A percentile compares a stretch with the other conserved stretches of the same genome.
These are phyloP conservation scores for Trichomycterus rosablanca DNA, from an alignment of 2,113 vertebrate genomes.

Conservation along the genomic window DNA sequence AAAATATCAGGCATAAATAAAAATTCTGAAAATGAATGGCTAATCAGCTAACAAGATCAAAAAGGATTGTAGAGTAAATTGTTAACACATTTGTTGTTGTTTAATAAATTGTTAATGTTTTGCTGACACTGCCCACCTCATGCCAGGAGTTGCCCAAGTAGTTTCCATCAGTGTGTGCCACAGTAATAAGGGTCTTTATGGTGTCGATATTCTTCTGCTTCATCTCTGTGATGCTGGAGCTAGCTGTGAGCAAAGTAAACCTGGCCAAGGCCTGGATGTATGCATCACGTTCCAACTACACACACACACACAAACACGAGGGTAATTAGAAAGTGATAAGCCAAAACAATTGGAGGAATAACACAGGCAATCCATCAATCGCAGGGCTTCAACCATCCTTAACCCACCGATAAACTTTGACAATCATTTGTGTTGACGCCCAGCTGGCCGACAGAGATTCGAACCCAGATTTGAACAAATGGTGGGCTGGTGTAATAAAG, in stretches of 20 bases:
- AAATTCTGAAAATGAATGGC: not conserved
- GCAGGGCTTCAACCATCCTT: too few relatives aligned
- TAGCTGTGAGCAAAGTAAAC: conserved; percentile 92
- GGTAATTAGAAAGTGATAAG: too few relatives aligned
- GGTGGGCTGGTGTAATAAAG: too few relatives aligned
- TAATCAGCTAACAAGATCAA: not conserved
- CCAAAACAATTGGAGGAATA: too few relatives aligned
- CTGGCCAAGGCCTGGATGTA: conserved; percentile 93
- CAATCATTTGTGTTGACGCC: too few relatives aligned
- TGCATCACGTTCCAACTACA: conserved; percentile 89
- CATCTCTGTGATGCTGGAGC: conserved; percentile 98
- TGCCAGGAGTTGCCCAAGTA: conserved; percentile 97
- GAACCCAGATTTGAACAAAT: too few relatives aligned
- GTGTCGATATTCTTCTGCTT: conserved; percentile 99
- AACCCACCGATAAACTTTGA: too few relatives aligned
- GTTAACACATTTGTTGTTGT: too few relatives aligned
- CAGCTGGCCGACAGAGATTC: too few relatives aligned
- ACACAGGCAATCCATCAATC: too few relatives aligned
- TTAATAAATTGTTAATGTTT: not conserved
- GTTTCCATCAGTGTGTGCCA: conserved; percentile 95
- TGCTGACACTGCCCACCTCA: conserved; percentile 68
- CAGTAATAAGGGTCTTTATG: conserved; percentile 96
- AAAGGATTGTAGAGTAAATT: not conserved
- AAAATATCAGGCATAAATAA: not conserved
- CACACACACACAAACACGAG: conserved; percentile 24